A percentile compares a stretch with the other conserved stretches of the same genome.
These are phyloP conservation scores for Selene dorsalis DNA, from an alignment of 2,797 vertebrate genomes.

Conservation along the genomic window DNA sequence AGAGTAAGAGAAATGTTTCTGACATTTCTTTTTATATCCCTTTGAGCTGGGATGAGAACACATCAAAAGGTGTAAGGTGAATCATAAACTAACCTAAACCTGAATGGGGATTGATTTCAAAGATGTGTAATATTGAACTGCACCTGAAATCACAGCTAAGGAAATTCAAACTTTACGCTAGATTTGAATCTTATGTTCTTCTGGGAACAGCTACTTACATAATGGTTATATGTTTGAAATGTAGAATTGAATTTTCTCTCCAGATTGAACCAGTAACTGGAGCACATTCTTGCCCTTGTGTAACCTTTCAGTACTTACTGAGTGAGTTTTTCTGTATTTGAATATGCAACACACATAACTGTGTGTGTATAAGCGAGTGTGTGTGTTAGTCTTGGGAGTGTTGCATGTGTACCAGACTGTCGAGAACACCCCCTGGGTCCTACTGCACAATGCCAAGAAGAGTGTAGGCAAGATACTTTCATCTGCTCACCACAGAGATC, in stretches of 20 bases:
- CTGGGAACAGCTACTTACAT: slow-evolving; percentile 37
- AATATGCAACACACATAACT: slow-evolving; percentile 49
- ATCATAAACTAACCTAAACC: slow-evolving; percentile 70
- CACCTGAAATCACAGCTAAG: slow-evolving; percentile 52
- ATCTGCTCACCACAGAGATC: slow-evolving; percentile 68
- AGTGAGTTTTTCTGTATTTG: slow-evolving; percentile 42
- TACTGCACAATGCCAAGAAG: slow-evolving; percentile 74
- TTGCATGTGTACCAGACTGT: slow-evolving; percentile 55
- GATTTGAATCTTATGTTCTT: slow-evolving; percentile 53
- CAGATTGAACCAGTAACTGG: slow-evolving; percentile 30
- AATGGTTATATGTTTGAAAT: slow-evolving; percentile 50
- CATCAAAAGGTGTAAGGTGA: slow-evolving; percentile 74
- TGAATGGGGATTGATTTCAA: slow-evolving; percentile 71
- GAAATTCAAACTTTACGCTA: slow-evolving; percentile 14
- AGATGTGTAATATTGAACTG: slow-evolving; percentile 51
- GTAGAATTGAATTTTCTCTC: slow-evolving; percentile 32
- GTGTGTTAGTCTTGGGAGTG: slow-evolving; percentile 52
- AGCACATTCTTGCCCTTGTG: slow-evolving; percentile 33
- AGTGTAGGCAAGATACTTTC: slow-evolving; percentile 75
- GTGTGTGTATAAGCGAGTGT: slow-evolving; percentile 28
- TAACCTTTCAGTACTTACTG: slow-evolving; percentile 58
- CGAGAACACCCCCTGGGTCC: slow-evolving; percentile 70
- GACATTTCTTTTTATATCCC: slow-evolving; percentile 77
- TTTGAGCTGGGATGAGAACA: slow-evolving; percentile 66
- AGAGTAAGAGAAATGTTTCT: slow-evolving; percentile 81